These are phyloP conservation scores for Rutilus rutilus DNA, from an alignment of 2,113 vertebrate genomes.

Conservation along the genomic window DNA sequence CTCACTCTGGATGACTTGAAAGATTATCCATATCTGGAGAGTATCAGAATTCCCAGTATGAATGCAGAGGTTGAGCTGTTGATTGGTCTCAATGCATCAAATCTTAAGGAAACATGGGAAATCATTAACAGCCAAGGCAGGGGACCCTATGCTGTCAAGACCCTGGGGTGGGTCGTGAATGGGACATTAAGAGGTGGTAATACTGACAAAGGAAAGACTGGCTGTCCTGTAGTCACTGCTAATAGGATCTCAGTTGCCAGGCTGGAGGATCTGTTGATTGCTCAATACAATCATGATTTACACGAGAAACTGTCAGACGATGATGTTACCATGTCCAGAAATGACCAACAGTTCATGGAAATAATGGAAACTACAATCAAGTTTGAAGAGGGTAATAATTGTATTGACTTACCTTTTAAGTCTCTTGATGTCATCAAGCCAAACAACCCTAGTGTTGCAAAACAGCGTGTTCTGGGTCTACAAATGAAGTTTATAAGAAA, in stretches of 20 bases:
- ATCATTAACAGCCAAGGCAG: background rate
- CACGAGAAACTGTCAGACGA: background rate
- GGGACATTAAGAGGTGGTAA: background rate
- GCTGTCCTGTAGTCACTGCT: too few relatives aligned
- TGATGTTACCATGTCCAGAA: background rate
- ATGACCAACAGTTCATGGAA: background rate
- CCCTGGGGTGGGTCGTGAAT: constrained; percentile 10
- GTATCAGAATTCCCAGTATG: background rate
- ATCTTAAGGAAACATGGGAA: background rate
- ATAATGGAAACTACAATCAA: background rate
- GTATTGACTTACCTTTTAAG: background rate
- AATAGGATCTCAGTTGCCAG: background rate
- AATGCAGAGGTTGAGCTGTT: background rate
- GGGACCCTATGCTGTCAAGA: background rate
- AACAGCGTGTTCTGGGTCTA: background rate
- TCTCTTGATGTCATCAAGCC: background rate
- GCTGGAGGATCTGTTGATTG: background rate
- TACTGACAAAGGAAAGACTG: background rate
- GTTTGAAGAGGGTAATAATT: background rate
- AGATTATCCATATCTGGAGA: background rate
- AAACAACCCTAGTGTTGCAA: background rate
- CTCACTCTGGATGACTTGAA: background rate
- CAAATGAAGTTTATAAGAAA: background rate
- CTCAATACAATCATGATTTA: background rate
- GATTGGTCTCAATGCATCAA: background rate